Conservation (phyloP, 2,888 invertebrate genomes). For the Cephus nigrinus region DNA sequence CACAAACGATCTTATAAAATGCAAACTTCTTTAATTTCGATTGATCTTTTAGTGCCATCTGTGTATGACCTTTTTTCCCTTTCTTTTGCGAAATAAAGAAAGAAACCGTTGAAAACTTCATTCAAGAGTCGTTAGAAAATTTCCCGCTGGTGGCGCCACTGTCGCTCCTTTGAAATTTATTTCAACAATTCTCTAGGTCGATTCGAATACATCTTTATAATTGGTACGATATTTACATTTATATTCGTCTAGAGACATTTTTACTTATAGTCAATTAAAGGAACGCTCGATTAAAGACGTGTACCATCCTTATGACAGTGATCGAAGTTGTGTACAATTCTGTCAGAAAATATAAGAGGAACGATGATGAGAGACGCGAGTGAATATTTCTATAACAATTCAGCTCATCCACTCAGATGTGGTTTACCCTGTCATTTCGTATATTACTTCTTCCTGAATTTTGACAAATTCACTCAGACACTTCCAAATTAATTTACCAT, state of each 20-base stretch:
- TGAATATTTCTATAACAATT: not conserved
- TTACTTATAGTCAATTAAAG: not conserved
- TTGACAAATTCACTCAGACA: not conserved
- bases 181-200: not conserved
- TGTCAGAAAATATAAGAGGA: not conserved
- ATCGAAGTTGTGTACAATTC: not conserved
- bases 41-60: not conserved
- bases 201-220: not conserved
- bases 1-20: conserved; percentile 2
- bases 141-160: not conserved
- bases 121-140: not conserved
- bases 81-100: not conserved
- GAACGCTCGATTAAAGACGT: not conserved
- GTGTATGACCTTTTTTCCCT: not conserved
- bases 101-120: not conserved
- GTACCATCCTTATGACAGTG: not conserved
- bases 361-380: not conserved
- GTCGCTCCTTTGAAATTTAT: not conserved
- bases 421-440: not conserved
- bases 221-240: not conserved
- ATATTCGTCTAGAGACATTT: not conserved
- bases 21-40: not conserved
- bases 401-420: not conserved
- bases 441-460: not conserved
- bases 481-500: too few relatives aligned